Evolutionary conservation across 1,140 invertebrate genomes (phyloP), one percentile per base, ranked within the genome.

Genomic region (Papilio helenus): DNA sequence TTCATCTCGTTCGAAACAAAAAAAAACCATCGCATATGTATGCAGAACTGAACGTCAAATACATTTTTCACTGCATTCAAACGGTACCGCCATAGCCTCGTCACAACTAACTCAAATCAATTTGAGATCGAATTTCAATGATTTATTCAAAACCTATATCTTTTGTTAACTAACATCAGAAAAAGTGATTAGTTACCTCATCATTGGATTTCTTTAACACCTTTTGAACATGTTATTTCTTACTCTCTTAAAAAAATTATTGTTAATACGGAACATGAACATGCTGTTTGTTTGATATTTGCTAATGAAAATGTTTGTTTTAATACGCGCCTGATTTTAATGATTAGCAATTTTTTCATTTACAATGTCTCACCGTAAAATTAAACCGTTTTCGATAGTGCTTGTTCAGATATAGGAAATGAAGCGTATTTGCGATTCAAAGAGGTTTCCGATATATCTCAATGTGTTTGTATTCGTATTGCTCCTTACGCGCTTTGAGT

Each of bases 21-120:
- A 68, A 18, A 68, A 68, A 68, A 68, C 23, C 20, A 1, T 68
- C 26, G 26, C 26, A 65, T 34, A 26, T 18, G 61, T 29, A 68
- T 26, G 14, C 26, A 65, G 26, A 29, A 65, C 14, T 26, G 61
- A 18, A 65, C 61, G 61, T 65, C 61, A 65, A 65, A 65, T 65
- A 29, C 61, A 65, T 68, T 68, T 68, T 68, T 68, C 61, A 68
- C 3, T 68, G 61, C 61, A 68, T 68, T 68, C 61, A 65, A 65
- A 65, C 23, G 29, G 61, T 16, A 68, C 26, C 26, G 23, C 23
- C 23, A 10, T 10, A 23, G 61, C 61, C 26, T 29, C 61, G 12
- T 34, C 29, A 34, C 23, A 68, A 16, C 23, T 65, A 16, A 68
- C 1, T 14, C 23, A 34, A 68, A 68, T 34, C 26, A 68, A 68